These are phyloP conservation scores for Hoplostethus atlanticus DNA, from an alignment of 2,797 vertebrate species.

Conservation along the genomic window DNA sequence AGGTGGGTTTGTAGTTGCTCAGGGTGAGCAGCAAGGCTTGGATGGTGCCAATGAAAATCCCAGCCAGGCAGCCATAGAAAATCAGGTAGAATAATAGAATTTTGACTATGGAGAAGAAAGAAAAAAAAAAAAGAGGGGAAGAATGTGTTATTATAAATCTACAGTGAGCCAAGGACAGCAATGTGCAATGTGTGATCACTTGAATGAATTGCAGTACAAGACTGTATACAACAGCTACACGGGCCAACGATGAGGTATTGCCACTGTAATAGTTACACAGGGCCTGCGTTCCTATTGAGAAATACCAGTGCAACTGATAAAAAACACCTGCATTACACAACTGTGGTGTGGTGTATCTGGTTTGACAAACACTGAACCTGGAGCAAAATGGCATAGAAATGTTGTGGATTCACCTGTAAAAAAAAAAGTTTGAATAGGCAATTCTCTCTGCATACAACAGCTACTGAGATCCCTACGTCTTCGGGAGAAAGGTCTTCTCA, in stretches of 20 bases:
- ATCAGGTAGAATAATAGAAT: conserved; percentile 94
- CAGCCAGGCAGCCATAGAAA: conserved; percentile 95
- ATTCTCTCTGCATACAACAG: background rate
- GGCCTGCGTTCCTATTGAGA: conserved; percentile 1
- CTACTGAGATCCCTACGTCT: background rate
- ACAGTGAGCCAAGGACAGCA: too few species aligned
- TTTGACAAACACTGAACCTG: background rate
- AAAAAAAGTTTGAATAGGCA: background rate
- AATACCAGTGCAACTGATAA: conserved; percentile 6
- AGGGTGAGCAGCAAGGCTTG: conserved; percentile 95
- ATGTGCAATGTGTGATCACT: too few species aligned
- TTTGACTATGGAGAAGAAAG: conserved; percentile 87
- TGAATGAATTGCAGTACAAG: too few species aligned
- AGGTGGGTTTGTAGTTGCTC: conserved; percentile 94
- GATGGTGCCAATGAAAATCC: conserved; percentile 97
- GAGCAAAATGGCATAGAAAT: background rate
- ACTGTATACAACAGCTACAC: too few species aligned
- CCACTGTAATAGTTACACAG: background rate
- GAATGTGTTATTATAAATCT: background rate
- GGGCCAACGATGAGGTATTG: background rate
- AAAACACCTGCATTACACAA: conserved; percentile 5
- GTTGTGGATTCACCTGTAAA: background rate
- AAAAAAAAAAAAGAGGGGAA: conserved; percentile 15
- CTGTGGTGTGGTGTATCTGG: background rate
- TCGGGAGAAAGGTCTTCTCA: background rate